Conservation (phyloP, 2,113 vertebrate genomes). For the Indicator indicator region DNA sequence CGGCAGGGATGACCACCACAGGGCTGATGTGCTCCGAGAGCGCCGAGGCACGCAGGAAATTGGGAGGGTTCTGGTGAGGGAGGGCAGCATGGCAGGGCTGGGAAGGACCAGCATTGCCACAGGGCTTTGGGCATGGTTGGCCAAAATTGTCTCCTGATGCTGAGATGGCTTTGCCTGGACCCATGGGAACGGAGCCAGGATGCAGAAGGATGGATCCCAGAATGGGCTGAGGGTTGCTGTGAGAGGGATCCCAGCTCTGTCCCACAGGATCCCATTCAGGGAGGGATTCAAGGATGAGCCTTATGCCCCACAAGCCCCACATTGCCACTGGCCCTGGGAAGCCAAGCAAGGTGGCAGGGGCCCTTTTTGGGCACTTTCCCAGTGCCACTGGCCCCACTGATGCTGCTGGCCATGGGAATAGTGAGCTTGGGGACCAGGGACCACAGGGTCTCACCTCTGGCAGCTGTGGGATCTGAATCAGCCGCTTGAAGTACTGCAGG, state of each 20-base stretch:
- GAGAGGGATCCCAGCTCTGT: neutral
- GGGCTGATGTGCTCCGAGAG: constrained; percentile 98
- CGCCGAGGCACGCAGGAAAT: constrained; percentile 95
- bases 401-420: neutral
- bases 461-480: constrained; percentile 97
- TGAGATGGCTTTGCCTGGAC: neutral
- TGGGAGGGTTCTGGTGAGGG: constrained; percentile 88
- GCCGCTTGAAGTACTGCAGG: constrained; percentile 96
- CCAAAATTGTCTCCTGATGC: neutral
- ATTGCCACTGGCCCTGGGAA: neutral
- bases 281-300: neutral
- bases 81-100: neutral
- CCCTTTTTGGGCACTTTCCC: neutral
- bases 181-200: neutral
- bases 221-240: neutral
- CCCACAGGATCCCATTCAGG: neutral
- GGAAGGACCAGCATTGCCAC: neutral
- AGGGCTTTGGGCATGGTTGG: neutral
- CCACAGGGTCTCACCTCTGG: constrained; percentile 85
- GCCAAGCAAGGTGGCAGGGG: neutral
- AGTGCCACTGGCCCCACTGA: neutral
- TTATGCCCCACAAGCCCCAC: neutral
- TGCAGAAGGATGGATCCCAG: neutral
- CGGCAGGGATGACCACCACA: constrained; percentile 92
- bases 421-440: fast-evolving